Conservation (phyloP, 1,140 invertebrate species). For the Pentalonia nigronervosa region DNA sequence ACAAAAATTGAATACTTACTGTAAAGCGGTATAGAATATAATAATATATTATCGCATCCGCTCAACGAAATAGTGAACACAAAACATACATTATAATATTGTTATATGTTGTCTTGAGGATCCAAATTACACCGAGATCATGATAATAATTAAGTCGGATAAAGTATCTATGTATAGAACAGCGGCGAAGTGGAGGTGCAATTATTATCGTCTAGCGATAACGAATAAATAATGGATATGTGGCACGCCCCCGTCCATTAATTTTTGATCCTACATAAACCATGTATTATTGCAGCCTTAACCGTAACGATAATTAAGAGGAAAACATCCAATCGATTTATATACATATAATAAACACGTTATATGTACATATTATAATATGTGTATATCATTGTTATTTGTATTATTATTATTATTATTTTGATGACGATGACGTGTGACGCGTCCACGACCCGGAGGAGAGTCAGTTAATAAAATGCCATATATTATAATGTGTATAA, state of each 20-base stretch:
- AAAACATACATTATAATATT: constrained; percentile 24
- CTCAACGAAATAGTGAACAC: not conserved
- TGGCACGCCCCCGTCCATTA: not conserved
- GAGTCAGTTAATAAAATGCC: not conserved
- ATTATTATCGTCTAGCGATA: constrained; percentile 29
- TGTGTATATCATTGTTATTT: not conserved
- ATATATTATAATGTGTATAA: not conserved
- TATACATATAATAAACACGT: not conserved
- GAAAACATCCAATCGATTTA: not conserved
- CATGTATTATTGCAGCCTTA: not conserved
- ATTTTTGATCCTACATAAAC: not conserved
- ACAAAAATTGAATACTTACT: not conserved
- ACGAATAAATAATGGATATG: constrained; percentile 30
- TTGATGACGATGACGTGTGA: not conserved
- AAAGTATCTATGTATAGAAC: constrained; percentile 5
- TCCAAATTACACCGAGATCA: not conserved
- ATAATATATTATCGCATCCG: not conserved
- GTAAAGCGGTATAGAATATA: not conserved
- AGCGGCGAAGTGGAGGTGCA: not conserved
- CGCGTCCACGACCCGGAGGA: not conserved
- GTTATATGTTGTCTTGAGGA: not conserved
- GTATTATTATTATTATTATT: not conserved
- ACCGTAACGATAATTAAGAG: not conserved
- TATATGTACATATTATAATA: not conserved
- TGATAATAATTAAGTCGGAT: not conserved